Evolutionary conservation across 2,797 vertebrate species (phyloP).

Genomic region (Chromobotia macracanthus): DNA sequence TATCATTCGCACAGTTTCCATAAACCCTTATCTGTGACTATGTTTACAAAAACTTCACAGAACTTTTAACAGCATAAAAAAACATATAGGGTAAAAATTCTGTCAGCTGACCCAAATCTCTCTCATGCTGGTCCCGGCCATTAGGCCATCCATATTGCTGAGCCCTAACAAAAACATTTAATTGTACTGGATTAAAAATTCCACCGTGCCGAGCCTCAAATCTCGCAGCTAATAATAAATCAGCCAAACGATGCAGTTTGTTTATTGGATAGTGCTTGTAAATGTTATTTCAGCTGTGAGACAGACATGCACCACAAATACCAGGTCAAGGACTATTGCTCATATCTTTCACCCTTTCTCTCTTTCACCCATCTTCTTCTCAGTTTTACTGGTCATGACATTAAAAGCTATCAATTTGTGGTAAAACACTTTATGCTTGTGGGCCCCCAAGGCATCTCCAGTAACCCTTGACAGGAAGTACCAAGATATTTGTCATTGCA

Average conservation of each 20-base stretch:
- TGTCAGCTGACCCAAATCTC: not conserved
- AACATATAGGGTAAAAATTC: not conserved
- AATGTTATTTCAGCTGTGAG: constrained; percentile 40
- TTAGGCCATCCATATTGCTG: not conserved
- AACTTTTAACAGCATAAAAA: too few relatives aligned
- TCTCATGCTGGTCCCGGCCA: not conserved
- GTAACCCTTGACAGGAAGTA: constrained; percentile 47
- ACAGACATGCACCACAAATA: constrained; percentile 20
- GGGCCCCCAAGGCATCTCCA: constrained; percentile 42
- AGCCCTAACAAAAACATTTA: constrained; percentile 1
- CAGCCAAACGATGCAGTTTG: constrained; percentile 15
- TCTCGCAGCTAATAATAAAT: constrained; percentile 23
- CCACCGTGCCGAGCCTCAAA: constrained; percentile 5
- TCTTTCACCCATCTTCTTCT: constrained; percentile 16
- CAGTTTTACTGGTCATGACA: constrained; percentile 38
- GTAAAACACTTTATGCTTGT: constrained; percentile 55
- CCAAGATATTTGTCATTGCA: constrained; percentile 45
- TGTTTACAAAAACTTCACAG: too few relatives aligned
- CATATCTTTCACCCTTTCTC: not conserved
- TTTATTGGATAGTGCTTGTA: constrained; percentile 26
- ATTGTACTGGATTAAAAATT: constrained; percentile 22
- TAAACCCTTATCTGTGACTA: too few relatives aligned
- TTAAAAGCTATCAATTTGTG: constrained; percentile 58
- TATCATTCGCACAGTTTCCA: too few relatives aligned
- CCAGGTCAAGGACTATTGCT: constrained; percentile 40